Conservation (phyloP, 2,113 vertebrate species). For the Sapayoa aenigma region DNA sequence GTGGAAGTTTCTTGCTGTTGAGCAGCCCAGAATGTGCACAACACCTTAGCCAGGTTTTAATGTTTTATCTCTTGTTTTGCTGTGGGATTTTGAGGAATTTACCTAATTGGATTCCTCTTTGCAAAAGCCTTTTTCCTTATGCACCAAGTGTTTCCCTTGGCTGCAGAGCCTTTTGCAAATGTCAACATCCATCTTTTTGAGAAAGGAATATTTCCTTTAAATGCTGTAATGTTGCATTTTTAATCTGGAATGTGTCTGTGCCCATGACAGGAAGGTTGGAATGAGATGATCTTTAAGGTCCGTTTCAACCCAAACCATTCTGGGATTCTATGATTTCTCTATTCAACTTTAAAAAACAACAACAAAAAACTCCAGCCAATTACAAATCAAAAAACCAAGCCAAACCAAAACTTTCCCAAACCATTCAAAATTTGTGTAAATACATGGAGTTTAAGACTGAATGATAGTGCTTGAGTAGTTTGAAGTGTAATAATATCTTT, state of each 20-base stretch:
- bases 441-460: neutral
- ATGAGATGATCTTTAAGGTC: fast-evolving
- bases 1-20: neutral
- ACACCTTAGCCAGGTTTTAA: neutral
- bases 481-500: neutral
- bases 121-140: neutral
- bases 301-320: neutral
- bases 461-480: neutral
- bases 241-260: neutral
- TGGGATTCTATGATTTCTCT: neutral
- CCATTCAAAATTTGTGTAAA: neutral
- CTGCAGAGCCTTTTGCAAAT: neutral
- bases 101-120: neutral
- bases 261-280: neutral
- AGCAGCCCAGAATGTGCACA: neutral
- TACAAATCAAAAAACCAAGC: neutral
- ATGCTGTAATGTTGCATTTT: neutral
- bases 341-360: neutral
- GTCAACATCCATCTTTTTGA: neutral
- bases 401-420: neutral
- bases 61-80: neutral
- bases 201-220: neutral
- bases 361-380: fast-evolving
- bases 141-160: neutral
- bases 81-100: neutral